These are phyloP conservation scores for Linyphia triangularis DNA, from an alignment of 2,888 invertebrate genomes.

Conservation along the genomic window DNA sequence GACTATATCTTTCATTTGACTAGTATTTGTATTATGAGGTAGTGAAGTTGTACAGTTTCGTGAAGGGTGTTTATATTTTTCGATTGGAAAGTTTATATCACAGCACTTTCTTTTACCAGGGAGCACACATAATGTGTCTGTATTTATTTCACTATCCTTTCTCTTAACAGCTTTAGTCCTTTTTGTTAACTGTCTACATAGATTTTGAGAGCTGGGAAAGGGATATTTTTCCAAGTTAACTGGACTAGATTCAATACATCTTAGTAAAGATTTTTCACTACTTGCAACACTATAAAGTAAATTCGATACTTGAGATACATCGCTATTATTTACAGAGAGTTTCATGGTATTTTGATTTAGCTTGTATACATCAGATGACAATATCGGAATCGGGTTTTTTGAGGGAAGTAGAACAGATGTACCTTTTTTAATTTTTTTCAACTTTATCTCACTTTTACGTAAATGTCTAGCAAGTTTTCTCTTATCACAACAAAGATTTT, in stretches of 20 bases:
- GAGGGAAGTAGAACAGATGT: not conserved
- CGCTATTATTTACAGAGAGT: not conserved
- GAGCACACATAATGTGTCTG: not conserved
- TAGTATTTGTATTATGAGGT: conserved; percentile 1
- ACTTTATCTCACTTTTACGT: conserved; percentile 12
- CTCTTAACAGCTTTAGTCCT: not conserved
- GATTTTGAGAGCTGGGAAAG: not conserved
- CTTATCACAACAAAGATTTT: conserved; percentile 13
- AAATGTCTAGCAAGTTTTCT: conserved; percentile 2
- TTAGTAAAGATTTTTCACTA: not conserved
- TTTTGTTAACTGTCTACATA: not conserved
- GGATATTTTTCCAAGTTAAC: not conserved
- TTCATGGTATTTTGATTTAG: not conserved
- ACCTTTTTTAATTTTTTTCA: conserved; percentile 13
- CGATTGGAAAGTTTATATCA: conserved; percentile 12
- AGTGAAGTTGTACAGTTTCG: not conserved
- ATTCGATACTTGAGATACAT: conserved; percentile 7
- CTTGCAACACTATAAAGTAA: not conserved
- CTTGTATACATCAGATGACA: not conserved
- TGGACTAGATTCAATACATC: conserved; percentile 12
- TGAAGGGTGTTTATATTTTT: not conserved
- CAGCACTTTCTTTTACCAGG: conserved; percentile 4
- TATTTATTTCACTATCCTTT: not conserved
- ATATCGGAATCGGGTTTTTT: not conserved
- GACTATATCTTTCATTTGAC: conserved; percentile 8